Base-by-base conservation (phyloP, 2,113 vertebrate genomes). In the Xiphophorus hellerii region DNA sequence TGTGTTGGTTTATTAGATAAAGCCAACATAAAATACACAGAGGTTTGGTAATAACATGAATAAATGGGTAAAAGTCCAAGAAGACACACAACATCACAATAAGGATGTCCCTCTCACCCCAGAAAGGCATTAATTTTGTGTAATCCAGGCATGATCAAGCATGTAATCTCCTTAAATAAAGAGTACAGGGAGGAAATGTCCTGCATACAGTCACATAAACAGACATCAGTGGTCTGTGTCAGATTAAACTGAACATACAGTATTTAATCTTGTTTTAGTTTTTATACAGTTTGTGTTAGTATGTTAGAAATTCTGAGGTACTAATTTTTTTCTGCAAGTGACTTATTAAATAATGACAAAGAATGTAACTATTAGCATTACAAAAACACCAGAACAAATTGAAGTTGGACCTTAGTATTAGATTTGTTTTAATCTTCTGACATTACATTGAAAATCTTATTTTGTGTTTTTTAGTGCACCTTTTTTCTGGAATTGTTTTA, bases 111-210 rank as follows among this genome's bases (percentile, higher is more conserved):
- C 62, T 67, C 29, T 37, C 70, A 61, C 39, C 62, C 54, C 62
- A 65, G 35, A 69, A 77, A 37, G 67, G 74, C 73, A 76, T 84
- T 89, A 89, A 89, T 84, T 92, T 87, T 87, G 78, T 91, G 91
- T 37, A 37, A 93, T 92, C 88, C 90, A 35, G 69, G 64, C 44
- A 22, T 83, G 82, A 90, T 89, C 73, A 1, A n/a, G 60, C 39
- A 69, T 85, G 85, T 92, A 91, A 92, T 90, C 90, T 82, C 78
- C 64, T 85, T 74, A 84, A 85, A 82, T 69, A 77, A 51, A 83
- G 67, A 84, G 48, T 20, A 60, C 65, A 76, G n/a, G 54, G 5
- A 65, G 27, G 74, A 5, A 25, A 54, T 10, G 61, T 73, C 58
- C 58, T 61, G 62, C n/a, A 25, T 30, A 66, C 65, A 69, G 44